These are phyloP conservation scores for Onychomys leucogaster DNA, from an alignment of 2,797 vertebrate species.

Conservation along the genomic window DNA sequence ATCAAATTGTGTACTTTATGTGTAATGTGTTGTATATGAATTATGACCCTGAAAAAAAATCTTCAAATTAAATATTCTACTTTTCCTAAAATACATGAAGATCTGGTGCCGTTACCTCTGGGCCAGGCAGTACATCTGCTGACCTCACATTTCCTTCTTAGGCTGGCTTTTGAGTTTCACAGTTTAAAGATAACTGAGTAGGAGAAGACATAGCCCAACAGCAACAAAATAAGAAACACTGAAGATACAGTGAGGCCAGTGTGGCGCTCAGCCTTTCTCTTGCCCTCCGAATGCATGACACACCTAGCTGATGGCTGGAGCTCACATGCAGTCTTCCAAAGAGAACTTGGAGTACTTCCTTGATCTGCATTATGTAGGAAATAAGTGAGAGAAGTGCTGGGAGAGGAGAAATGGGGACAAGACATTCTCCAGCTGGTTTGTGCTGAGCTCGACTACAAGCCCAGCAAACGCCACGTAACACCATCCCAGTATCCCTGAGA, in stretches of 20 bases:
- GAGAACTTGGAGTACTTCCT: background rate
- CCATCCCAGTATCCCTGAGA: background rate
- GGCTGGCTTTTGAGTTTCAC: background rate
- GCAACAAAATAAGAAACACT: background rate
- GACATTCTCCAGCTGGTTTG: background rate
- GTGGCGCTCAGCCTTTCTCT: background rate
- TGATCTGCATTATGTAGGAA: background rate
- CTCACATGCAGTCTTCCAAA: background rate
- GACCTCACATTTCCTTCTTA: background rate
- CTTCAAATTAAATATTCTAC: background rate
- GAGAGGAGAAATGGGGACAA: background rate
- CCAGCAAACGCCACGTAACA: background rate
- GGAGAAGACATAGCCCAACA: background rate
- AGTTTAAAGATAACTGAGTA: background rate
- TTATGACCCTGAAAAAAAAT: background rate
- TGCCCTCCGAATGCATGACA: background rate
- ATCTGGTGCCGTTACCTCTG: background rate
- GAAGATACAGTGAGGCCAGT: background rate
- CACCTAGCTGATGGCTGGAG: background rate
- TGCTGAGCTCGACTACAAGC: background rate
- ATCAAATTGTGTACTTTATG: background rate
- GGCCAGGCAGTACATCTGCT: background rate
- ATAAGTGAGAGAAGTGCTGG: background rate
- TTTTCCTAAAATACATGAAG: constrained; percentile 18
- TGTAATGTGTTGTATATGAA: background rate